Evolutionary conservation across 2,113 vertebrate species (phyloP).

Genomic region (Arizona elegans): DNA sequence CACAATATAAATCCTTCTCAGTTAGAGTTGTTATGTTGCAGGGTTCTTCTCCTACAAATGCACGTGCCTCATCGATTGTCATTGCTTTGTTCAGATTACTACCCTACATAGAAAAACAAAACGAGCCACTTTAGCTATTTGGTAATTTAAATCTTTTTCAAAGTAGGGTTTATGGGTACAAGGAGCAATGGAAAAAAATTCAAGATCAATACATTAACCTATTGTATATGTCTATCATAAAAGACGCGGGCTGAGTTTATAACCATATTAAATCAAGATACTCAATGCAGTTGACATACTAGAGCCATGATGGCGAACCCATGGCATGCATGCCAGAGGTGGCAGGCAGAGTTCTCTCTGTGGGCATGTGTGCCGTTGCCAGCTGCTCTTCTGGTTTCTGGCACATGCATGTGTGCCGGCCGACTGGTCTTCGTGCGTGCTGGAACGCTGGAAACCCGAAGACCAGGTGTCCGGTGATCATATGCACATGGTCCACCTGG

Average conservation of each 20-base stretch:
- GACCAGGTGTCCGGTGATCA: too few relatives aligned
- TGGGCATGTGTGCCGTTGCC: too few relatives aligned
- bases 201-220: neutral
- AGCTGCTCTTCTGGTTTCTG: too few relatives aligned
- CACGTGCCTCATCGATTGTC: slow-evolving; percentile 84
- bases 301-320: neutral
- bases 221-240: neutral
- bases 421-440: too few relatives aligned
- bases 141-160: neutral
- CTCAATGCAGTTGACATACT: neutral
- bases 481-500: too few relatives aligned
- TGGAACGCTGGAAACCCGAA: too few relatives aligned
- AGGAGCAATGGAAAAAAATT: neutral
- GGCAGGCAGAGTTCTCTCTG: too few relatives aligned
- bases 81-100: slow-evolving; percentile 88
- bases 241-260: neutral
- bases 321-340: too few relatives aligned
- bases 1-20: slow-evolving; percentile 86
- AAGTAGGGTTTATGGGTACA: neutral
- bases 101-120: slow-evolving; percentile 74
- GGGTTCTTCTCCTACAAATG: slow-evolving; percentile 83
- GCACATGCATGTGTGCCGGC: too few relatives aligned
- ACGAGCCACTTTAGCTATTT: neutral
- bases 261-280: neutral
- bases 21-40: slow-evolving; percentile 87